A percentile compares a stretch with the other conserved stretches of the same genome.
These are phyloP conservation scores for Agrochola litura DNA, from an alignment of 2,888 invertebrate species.

Conservation along the genomic window DNA sequence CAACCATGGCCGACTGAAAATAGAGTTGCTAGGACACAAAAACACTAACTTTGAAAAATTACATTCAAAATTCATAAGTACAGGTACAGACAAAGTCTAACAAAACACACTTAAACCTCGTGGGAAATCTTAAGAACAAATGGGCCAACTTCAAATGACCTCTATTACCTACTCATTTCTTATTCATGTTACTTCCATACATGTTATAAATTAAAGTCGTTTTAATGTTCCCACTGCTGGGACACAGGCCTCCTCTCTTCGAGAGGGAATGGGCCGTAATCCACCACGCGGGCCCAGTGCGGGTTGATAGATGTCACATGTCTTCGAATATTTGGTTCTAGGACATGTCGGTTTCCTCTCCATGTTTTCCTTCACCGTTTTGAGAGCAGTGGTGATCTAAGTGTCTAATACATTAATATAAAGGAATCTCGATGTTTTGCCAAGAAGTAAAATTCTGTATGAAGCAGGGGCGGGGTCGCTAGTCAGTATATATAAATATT, in stretches of 20 bases:
- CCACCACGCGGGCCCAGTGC: no score
- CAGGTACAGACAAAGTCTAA: conserved; percentile 12
- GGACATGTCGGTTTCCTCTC: no score
- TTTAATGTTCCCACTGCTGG: background rate
- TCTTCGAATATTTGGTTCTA: no score
- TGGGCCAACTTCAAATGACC: conserved; percentile 30
- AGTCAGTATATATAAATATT: conserved; percentile 25
- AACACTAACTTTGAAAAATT: conserved; percentile 28
- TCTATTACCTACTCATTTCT: conserved; percentile 12
- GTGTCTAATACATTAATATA: background rate
- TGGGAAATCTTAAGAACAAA: conserved; percentile 56
- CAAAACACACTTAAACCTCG: conserved; percentile 4
- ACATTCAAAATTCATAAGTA: conserved; percentile 43
- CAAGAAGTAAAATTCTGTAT: no score
- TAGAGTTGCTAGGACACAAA: background rate
- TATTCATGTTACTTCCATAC: conserved; percentile 28
- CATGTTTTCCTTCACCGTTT: no score
- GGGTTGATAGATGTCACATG: no score
- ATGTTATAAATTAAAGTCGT: background rate
- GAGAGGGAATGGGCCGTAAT: no score
- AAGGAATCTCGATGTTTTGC: background rate
- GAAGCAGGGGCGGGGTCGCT: no score
- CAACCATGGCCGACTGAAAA: background rate
- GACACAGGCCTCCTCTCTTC: no score
- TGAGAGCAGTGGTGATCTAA: no score